A percentile compares a stretch with the other conserved stretches of the same genome.
phyloP scores from a whole-genome alignment of 2,113 vertebrate species.

The Ageneiosus marmoratus region DNA sequence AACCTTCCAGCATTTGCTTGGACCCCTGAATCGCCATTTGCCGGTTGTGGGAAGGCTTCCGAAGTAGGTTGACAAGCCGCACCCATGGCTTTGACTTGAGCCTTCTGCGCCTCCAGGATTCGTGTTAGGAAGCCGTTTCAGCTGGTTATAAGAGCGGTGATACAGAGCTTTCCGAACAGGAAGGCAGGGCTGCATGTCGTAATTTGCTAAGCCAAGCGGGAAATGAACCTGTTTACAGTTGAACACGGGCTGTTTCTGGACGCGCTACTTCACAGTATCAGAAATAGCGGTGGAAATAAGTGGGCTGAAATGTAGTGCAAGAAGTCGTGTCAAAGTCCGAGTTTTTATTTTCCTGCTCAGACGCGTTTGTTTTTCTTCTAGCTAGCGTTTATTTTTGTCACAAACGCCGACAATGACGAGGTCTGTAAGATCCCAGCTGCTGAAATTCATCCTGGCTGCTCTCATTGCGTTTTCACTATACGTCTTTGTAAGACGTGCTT shows the following conservation, averaged over 20 bases:
- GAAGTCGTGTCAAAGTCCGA: background rate
- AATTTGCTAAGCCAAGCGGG: background rate
- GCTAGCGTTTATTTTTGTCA: background rate
- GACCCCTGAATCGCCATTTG: too few relatives aligned
- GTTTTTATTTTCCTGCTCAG: background rate
- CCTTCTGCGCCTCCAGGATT: too few relatives aligned
- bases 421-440: background rate
- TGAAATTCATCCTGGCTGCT: constrained; percentile 44
- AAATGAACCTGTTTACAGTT: background rate
- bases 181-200: background rate
- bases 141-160: background rate
- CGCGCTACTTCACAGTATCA: background rate
- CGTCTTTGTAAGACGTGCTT: background rate
- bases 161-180: background rate
- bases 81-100: background rate
- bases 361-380: background rate
- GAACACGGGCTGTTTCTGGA: background rate
- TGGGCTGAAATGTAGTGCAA: background rate
- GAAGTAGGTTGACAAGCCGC: background rate
- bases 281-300: background rate
- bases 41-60: background rate
- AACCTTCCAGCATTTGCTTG: too few relatives aligned
- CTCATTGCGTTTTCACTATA: constrained; percentile 48
- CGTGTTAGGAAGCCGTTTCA: too few relatives aligned
- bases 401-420: constrained; percentile 48